These are phyloP conservation scores for Osmerus eperlanus DNA, from an alignment of 2,113 vertebrate genomes.

Conservation along the genomic window DNA sequence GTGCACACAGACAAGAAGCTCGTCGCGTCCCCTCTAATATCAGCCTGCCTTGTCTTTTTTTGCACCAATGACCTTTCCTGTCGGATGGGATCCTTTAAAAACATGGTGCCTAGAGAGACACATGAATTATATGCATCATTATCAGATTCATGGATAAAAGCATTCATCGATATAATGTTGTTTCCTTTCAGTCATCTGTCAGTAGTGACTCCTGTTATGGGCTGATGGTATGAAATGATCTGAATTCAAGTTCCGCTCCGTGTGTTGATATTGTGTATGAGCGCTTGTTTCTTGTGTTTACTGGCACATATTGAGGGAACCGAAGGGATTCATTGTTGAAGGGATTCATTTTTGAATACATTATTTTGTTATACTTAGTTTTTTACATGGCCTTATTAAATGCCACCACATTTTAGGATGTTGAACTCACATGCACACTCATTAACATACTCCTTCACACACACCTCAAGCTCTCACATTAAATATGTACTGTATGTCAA, in stretches of 20 bases:
- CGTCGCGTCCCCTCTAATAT: too few relatives aligned
- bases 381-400: conserved; percentile 5
- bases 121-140: too few relatives aligned
- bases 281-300: background rate
- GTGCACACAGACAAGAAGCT: background rate
- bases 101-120: too few relatives aligned
- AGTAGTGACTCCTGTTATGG: too few relatives aligned
- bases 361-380: conserved; percentile 25
- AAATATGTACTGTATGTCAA: background rate
- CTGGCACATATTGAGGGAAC: background rate
- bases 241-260: background rate
- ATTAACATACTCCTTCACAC: conserved; percentile 12
- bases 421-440: background rate
- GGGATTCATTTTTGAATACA: background rate
- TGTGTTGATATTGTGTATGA: background rate
- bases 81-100: too few relatives aligned
- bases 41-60: background rate
- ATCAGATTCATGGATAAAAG: too few relatives aligned
- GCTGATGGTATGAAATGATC: too few relatives aligned
- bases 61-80: background rate
- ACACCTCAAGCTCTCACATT: background rate
- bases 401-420: background rate
- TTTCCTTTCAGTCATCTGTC: too few relatives aligned
- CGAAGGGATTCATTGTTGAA: background rate
- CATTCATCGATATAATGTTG: too few relatives aligned